phyloP scores from a whole-genome alignment of 2,888 invertebrate genomes.

The Ophion slaviceki region DNA sequence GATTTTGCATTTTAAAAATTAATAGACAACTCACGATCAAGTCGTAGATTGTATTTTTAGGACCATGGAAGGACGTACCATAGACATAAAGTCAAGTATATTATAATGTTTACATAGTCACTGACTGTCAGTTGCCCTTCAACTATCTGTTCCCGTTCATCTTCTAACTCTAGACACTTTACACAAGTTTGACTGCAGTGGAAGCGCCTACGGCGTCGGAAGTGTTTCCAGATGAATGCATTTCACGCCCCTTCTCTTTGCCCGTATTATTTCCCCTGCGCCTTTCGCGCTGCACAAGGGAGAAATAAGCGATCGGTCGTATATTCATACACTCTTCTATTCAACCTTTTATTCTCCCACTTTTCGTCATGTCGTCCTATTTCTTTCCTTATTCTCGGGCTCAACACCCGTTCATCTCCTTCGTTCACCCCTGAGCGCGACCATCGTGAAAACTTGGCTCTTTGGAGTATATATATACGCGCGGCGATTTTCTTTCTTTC shows the following conservation, averaged over 20 bases:
- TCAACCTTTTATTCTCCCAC: constrained; percentile 14
- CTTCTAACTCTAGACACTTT: not conserved
- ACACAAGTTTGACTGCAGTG: not conserved
- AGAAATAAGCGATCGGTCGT: constrained; percentile 48
- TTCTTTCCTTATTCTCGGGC: constrained; percentile 24
- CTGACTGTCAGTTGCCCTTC: too few species aligned
- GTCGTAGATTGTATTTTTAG: too few species aligned
- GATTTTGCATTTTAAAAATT: too few species aligned
- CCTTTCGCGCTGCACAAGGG: constrained; percentile 34
- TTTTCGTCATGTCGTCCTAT: constrained; percentile 24
- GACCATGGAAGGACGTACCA: too few species aligned
- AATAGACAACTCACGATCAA: too few species aligned
- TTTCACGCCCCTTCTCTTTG: not conserved
- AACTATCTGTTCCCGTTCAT: too few species aligned
- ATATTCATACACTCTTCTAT: constrained; percentile 27
- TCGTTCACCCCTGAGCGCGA: constrained; percentile 7
- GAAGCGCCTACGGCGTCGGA: not conserved
- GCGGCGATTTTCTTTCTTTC: constrained; percentile 39
- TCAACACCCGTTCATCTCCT: constrained; percentile 28
- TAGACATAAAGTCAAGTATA: too few species aligned
- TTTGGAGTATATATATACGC: constrained; percentile 4
- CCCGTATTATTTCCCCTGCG: constrained; percentile 23
- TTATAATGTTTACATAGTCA: too few species aligned
- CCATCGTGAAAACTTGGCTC: constrained; percentile 56
- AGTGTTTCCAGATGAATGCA: not conserved